Conservation (phyloP, 2,888 invertebrate species). For the Eretmocerus hayati region DNA sequence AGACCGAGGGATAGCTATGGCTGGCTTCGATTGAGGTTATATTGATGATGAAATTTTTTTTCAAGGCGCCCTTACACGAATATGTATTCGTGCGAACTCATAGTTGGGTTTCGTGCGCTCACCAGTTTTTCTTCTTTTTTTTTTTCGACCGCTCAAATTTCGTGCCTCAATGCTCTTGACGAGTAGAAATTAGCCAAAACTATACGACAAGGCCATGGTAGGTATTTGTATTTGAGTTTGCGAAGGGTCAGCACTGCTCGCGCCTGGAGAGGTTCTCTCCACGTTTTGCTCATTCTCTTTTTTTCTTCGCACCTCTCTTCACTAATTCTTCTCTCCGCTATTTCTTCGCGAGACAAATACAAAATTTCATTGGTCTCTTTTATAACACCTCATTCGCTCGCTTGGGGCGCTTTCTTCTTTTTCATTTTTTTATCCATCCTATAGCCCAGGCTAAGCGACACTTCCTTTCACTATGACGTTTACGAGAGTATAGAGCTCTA, state of each 20-base stretch:
- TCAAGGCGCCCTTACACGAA: too few relatives aligned
- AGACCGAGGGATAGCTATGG: too few relatives aligned
- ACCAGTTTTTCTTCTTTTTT: too few relatives aligned
- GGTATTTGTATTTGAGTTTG: slow-evolving; percentile 10
- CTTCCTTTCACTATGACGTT: slow-evolving; percentile 7
- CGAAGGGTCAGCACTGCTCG: slow-evolving; percentile 12
- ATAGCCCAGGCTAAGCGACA: slow-evolving; percentile 10
- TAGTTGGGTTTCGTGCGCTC: too few relatives aligned
- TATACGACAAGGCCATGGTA: too few relatives aligned
- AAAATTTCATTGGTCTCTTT: slow-evolving; percentile 19
- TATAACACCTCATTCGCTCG: background rate
- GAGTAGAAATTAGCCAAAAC: too few relatives aligned
- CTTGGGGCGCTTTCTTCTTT: slow-evolving; percentile 2
- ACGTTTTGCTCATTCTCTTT: background rate
- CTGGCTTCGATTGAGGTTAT: too few relatives aligned
- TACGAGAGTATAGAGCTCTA: slow-evolving; percentile 2
- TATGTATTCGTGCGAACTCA: too few relatives aligned
- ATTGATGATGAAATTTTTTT: too few relatives aligned
- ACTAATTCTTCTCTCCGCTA: background rate
- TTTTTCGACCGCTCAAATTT: too few relatives aligned
- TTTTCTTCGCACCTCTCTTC: slow-evolving; percentile 1
- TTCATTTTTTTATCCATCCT: background rate
- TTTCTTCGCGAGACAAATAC: background rate
- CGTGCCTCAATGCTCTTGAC: too few relatives aligned
- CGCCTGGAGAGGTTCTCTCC: background rate